Conservation (phyloP, 2,888 invertebrate genomes). For the Tetanocera ferruginea region DNA sequence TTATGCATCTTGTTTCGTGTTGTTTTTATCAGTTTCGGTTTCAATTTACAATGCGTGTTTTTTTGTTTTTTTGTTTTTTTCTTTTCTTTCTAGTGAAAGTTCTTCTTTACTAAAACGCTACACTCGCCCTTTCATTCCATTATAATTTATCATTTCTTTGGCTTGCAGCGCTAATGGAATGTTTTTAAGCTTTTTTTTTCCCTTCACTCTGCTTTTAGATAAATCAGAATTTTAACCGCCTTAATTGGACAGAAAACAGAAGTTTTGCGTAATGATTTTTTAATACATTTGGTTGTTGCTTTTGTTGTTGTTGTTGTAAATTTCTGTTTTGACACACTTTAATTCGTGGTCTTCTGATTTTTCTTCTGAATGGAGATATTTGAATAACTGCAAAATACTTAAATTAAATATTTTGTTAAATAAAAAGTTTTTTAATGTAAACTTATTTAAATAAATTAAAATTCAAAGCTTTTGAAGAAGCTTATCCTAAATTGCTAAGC, state of each 20-base stretch:
- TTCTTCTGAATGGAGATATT: background rate
- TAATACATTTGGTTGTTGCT: too few species aligned
- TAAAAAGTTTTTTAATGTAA: too few species aligned
- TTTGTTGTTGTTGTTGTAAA: conserved; percentile 33
- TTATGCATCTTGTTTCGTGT: background rate
- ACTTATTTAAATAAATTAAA: too few species aligned
- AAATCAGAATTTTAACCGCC: conserved; percentile 48
- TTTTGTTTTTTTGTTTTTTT: too few species aligned
- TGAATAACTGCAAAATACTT: too few species aligned
- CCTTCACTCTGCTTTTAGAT: background rate
- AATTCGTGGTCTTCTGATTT: conserved; percentile 52
- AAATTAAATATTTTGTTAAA: too few species aligned
- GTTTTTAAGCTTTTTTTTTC: background rate
- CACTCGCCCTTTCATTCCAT: conserved; percentile 13
- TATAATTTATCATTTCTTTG: background rate
- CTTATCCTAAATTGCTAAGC: too few species aligned
- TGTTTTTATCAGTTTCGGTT: conserved; percentile 19
- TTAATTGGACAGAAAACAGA: conserved; percentile 10
- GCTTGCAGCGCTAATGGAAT: background rate
- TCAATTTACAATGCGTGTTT: background rate
- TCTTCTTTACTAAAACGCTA: background rate
- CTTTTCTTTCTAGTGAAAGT: conserved; percentile 1
- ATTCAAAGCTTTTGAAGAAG: too few species aligned
- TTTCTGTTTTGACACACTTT: conserved; percentile 56
- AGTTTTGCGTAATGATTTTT: conserved; percentile 35